Evolutionary conservation across 2,888 invertebrate genomes (phyloP), one percentile per base, ranked within the genome.

Genomic region (Eilema depressum): DNA sequence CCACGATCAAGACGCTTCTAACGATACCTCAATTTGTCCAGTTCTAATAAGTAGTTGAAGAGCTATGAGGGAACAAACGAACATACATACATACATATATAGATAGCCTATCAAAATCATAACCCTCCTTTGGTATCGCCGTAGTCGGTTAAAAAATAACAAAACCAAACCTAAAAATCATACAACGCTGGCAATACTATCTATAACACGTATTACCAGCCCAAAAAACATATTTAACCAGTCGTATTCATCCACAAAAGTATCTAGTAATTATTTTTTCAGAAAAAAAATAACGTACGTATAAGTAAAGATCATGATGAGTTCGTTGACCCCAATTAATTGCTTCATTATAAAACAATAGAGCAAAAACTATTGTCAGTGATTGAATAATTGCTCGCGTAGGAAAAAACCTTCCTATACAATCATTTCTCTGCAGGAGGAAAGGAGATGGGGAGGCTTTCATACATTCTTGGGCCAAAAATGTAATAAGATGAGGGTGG

Each of bases 281-380:
- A 53, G n/a, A 59, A 62, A 61, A 33, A 57, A 57, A 26, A 69
- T 63, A 25, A 14, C 53, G 4, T 67, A 57, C 10, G 47, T 25
- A 68, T 69, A 30, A 47, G 59, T 63, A 59, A 64, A 61, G 68
- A 74, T 74, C 64, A 65, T 60, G 17, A 60, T 30, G 61, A 68
- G 81, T 75, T 77, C 76, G 64, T 64, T 75, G 47, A 75, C 78
- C 75, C 67, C 75, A 60, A 72, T 66, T 80, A 82, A 76, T 75
- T 75, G 62, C 72, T 63, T 66, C 67, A 73, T 82, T 76, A 75
- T 62, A 72, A 75, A 37, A 82, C 79, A 79, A 80, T 78, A 61
- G 71, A 66, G 62, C 75, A 82, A 80, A 82, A 80, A 77, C 74
- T 26, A 60, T 70, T 37, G 67, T 69, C 71, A 56, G 53, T 71